Conservation (phyloP, 2,888 invertebrate species). For the Portevinia maculata region DNA sequence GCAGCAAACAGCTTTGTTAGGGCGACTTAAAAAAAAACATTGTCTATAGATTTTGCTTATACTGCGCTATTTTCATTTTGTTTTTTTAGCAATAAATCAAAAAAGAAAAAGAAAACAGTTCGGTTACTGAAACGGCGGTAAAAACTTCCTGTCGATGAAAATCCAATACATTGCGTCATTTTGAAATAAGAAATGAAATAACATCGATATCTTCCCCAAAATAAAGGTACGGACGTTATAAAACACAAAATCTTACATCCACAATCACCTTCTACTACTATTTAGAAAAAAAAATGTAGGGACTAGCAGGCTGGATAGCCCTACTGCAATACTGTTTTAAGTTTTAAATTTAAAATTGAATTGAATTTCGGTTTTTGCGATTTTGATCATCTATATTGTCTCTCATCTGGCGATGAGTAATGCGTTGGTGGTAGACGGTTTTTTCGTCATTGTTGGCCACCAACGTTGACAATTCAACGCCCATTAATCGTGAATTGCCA, state of each 20-base stretch:
- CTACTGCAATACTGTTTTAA: constrained; percentile 16
- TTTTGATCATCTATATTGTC: constrained; percentile 30
- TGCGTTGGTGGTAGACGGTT: constrained; percentile 8
- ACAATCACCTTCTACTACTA: neutral
- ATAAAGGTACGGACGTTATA: neutral
- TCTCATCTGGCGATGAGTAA: constrained; percentile 26
- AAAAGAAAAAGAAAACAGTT: constrained; percentile 1
- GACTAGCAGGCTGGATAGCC: no score
- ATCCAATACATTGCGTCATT: constrained; percentile 21
- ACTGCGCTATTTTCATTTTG: no score
- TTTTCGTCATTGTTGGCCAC: constrained; percentile 3
- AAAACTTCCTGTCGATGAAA: neutral
- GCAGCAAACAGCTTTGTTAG: no score
- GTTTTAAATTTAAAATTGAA: constrained; percentile 65
- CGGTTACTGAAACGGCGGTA: neutral
- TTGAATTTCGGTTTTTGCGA: constrained; percentile 60
- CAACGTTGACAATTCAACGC: constrained; percentile 20
- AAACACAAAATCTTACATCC: constrained; percentile 10
- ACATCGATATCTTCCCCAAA: neutral
- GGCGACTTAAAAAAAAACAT: no score
- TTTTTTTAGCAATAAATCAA: no score
- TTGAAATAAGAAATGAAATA: no score
- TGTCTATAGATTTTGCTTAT: no score
- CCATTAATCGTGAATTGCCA: constrained; percentile 36
- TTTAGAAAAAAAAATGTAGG: neutral